phyloP scores from a whole-genome alignment of 2,888 invertebrate genomes.

The Trypoxylon attenuatum region DNA sequence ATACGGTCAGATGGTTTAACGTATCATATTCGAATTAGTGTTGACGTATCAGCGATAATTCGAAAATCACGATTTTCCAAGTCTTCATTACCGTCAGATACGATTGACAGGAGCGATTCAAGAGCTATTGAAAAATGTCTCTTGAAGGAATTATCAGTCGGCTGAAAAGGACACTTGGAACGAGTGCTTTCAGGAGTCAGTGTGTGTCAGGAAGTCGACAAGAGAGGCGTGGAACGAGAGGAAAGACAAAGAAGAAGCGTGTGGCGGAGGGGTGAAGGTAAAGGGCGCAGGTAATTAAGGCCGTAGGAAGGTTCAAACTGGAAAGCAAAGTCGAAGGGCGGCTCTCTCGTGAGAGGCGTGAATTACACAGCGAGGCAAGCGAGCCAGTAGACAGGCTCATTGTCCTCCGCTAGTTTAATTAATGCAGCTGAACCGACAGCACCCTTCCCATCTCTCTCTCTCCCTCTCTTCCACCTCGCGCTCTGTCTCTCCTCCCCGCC shows the following conservation, averaged over 20 bases:
- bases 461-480: background rate
- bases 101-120: background rate
- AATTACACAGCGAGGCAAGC: slow-evolving; percentile 63
- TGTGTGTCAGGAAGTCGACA: no score
- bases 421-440: slow-evolving; percentile 69
- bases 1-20: no score
- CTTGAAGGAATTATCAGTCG: no score
- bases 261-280: slow-evolving; percentile 5
- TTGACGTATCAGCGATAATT: no score
- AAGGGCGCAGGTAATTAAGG: slow-evolving; percentile 36
- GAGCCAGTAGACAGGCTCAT: slow-evolving; percentile 69
- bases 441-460: slow-evolving; percentile 22
- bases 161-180: no score
- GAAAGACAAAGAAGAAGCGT: background rate
- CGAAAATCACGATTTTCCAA: no score
- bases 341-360: slow-evolving; percentile 63
- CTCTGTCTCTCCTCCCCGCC: slow-evolving; percentile 10
- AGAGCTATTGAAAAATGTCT: no score
- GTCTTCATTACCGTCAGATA: background rate
- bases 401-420: slow-evolving; percentile 74
- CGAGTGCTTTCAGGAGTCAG: no score
- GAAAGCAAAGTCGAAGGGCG: slow-evolving; percentile 28
- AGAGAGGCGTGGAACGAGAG: background rate
- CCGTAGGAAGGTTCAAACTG: background rate
- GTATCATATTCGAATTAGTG: no score